phyloP scores from a whole-genome alignment of 2,797 vertebrate species.

The Malurus splendens region DNA sequence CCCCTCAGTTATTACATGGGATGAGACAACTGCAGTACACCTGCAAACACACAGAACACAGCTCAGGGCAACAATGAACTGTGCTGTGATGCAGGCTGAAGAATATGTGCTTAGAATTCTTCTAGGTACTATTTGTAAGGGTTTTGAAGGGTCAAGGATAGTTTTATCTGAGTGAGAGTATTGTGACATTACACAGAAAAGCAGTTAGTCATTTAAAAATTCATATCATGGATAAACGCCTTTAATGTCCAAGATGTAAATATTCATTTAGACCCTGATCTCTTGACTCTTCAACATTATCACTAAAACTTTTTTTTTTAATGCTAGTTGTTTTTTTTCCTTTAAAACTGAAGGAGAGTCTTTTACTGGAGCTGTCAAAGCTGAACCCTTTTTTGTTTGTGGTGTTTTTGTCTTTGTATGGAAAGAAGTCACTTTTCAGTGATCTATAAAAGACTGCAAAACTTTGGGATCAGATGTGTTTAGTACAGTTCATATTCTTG shows the following conservation, averaged over 20 bases:
- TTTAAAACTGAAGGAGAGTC: background rate
- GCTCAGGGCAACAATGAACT: background rate
- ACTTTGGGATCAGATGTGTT: background rate
- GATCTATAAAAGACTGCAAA: background rate
- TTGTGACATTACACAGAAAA: background rate
- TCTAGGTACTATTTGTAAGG: background rate
- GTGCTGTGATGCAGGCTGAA: background rate
- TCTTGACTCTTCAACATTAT: background rate
- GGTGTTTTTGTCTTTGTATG: background rate
- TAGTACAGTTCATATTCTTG: background rate
- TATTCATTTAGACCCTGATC: background rate
- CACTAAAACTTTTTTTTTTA: background rate
- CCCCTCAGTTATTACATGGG: background rate
- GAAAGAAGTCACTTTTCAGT: background rate
- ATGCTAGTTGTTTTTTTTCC: background rate
- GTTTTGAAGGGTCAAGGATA: background rate
- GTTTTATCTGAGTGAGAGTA: background rate
- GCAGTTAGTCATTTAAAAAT: background rate
- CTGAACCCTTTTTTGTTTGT: background rate
- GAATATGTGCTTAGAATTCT: background rate
- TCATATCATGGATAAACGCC: background rate
- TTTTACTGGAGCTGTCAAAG: background rate
- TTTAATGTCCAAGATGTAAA: constrained; percentile 4
- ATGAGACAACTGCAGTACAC: background rate
- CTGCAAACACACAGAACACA: background rate